Percentiles rank a stretch among this genome's conserved stretches.
phyloP scores from a whole-genome alignment of 1,140 invertebrate species.

The Samia ricini region DNA sequence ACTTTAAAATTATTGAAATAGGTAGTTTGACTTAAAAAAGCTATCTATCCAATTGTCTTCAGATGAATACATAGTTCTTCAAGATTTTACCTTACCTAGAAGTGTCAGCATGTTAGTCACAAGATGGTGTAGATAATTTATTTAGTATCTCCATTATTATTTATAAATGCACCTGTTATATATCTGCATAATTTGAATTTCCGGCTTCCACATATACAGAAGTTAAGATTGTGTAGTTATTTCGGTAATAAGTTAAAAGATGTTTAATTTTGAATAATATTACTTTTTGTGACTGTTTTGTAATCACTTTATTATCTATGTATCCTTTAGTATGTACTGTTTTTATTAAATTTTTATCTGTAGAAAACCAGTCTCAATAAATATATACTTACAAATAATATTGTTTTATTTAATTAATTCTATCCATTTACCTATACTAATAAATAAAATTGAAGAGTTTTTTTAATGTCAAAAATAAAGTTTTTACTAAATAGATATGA shows the following conservation, averaged over 20 bases:
- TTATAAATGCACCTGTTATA: conserved; percentile 38
- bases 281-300: conserved; percentile 63
- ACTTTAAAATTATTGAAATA: background rate
- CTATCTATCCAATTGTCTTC: too few relatives aligned
- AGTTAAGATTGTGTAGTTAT: background rate
- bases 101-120: too few relatives aligned
- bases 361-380: conserved; percentile 60
- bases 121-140: background rate
- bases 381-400: conserved; percentile 29
- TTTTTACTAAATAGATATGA: too few relatives aligned
- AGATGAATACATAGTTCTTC: too few relatives aligned
- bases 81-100: too few relatives aligned
- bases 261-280: conserved; percentile 41
- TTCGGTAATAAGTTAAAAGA: conserved; percentile 18
- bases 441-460: conserved; percentile 6
- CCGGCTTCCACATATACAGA: conserved; percentile 14
- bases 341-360: conserved; percentile 68
- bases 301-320: conserved; percentile 62
- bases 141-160: background rate
- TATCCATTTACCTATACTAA: too few relatives aligned
- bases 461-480: too few relatives aligned
- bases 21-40: background rate
- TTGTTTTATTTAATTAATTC: conserved; percentile 23
- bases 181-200: conserved; percentile 32
- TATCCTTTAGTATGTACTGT: conserved; percentile 66